Base-by-base conservation (phyloP, 1,140 invertebrate genomes). In the Oedothorax gibbosus region DNA sequence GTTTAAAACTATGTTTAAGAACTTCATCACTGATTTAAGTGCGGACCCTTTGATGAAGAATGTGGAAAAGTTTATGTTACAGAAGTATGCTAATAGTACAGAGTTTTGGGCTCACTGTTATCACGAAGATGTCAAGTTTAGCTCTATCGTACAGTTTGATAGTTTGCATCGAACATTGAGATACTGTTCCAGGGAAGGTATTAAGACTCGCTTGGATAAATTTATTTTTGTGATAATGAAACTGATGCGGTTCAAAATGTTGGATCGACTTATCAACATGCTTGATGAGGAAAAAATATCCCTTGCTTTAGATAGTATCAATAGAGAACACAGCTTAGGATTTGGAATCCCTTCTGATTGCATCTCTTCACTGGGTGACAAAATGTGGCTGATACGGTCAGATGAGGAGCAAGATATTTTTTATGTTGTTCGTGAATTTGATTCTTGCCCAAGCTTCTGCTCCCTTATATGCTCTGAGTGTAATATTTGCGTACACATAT, bases 211-310 rank as follows among this genome's bases (percentile, higher is more conserved):
- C 12, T 56, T 80, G 56, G 65, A 80, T 49, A 65, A 83, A 21
- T 83, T 83, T 56, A 62, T 83, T 53, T 66, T 75, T 76, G 81
- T 83, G 15, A 20, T 83, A 20, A 75, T 83, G 81, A 83, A 83
- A 66, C n/a, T 83, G n/a, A 53, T 83, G 7, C 54, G 68, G 11
- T 62, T 56, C 21, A 83, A 83, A 56, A 75, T 83, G 81, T 11
- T 83, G 18, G 81, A 83, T 66, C 81, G 81, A 12, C 18, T 83
- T 2, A n/a, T 51, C 5, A 75, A 75, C 49, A 56, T 66, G 35
- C n/a, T 83, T 14, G 81, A 83, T 57, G 71, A 75, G 7, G 81
- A 83, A 49, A 83, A 75, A 11, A 35, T 83, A 14, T 64, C 21
- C 12, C 49, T 75, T 15, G 81, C 81, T 35, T 14, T 75, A 6